A percentile compares a stretch with the other conserved stretches of the same genome.
Conservation (phyloP, 2,888 invertebrate species). For the Acleris emargana region DNA sequence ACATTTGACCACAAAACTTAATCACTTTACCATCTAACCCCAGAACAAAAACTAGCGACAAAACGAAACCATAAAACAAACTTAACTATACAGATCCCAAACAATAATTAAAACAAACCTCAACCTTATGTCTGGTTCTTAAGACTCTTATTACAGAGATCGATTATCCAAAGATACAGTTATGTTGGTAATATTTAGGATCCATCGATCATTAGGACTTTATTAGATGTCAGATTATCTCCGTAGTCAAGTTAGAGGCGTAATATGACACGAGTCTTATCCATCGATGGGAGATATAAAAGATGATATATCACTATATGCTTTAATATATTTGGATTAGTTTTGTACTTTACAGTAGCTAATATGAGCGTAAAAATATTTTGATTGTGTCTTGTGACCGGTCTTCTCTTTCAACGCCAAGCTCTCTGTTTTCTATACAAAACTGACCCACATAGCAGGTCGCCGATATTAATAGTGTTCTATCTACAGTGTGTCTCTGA, state of each 20-base stretch:
- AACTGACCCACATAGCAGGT: too few species aligned
- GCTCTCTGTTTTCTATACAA: too few species aligned
- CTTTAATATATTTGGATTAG: neutral
- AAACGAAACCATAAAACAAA: conserved; percentile 45
- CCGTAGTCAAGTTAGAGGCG: conserved; percentile 57
- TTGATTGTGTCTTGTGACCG: too few species aligned
- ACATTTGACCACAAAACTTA: conserved; percentile 69
- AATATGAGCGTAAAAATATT: too few species aligned
- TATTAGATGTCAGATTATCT: conserved; percentile 72
- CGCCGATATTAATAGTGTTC: too few species aligned
- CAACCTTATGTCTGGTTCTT: conserved; percentile 43
- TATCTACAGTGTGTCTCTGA: too few species aligned
- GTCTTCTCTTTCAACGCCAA: too few species aligned
- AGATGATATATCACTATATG: conserved; percentile 30
- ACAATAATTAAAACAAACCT: conserved; percentile 36
- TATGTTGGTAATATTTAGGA: conserved; percentile 45
- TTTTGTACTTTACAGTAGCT: too few species aligned
- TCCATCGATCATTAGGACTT: conserved; percentile 70
- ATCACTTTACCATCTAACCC: conserved; percentile 62
- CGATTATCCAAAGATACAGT: conserved; percentile 16
- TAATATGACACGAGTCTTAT: conserved; percentile 64
- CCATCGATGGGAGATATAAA: conserved; percentile 40
- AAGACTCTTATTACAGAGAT: neutral
- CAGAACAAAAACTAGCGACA: conserved; percentile 59
- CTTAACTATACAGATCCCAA: conserved; percentile 33